Conservation (phyloP, 2,888 invertebrate species). For the Cephus runcator region DNA sequence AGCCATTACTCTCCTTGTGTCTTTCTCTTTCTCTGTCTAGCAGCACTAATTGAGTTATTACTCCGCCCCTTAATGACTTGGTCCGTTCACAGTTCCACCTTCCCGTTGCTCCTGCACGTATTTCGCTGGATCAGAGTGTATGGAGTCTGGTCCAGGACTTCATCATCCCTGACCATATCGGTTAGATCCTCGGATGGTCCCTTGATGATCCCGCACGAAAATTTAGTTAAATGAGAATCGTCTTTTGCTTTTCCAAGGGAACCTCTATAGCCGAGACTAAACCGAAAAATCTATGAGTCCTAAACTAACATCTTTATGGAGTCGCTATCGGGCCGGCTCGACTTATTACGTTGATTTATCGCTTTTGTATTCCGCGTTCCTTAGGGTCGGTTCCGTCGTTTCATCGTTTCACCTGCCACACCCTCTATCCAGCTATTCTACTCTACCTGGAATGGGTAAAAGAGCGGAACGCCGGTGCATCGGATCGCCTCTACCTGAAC, state of each 20-base stretch:
- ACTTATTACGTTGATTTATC: conserved; percentile 47
- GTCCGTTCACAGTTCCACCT: conserved; percentile 15
- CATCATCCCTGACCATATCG: too few relatives aligned
- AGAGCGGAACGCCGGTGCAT: not conserved
- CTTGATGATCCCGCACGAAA: too few relatives aligned
- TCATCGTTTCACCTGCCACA: conserved; percentile 26
- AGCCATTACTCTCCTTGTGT: conserved; percentile 1
- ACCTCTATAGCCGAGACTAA: not conserved
- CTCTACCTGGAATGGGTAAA: not conserved
- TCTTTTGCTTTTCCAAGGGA: not conserved
- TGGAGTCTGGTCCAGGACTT: too few relatives aligned
- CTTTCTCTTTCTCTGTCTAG: conserved; percentile 2
- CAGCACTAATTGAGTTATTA: conserved; percentile 44
- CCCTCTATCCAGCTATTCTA: not conserved
- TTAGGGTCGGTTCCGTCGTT: conserved; percentile 3
- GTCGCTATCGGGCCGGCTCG: conserved; percentile 30
- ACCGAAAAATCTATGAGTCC: conserved; percentile 32
- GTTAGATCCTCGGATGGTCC: too few relatives aligned
- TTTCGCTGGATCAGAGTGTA: too few relatives aligned
- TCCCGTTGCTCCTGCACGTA: not conserved
- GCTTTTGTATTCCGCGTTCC: conserved; percentile 28
- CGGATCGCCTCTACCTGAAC: not conserved
- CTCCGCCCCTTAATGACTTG: conserved; percentile 41
- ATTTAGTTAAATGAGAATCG: too few relatives aligned
- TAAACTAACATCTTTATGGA: conserved; percentile 47